Conservation (phyloP, 64 coral and sea anemone genomes). For the Exaiptasia diaphana region DNA sequence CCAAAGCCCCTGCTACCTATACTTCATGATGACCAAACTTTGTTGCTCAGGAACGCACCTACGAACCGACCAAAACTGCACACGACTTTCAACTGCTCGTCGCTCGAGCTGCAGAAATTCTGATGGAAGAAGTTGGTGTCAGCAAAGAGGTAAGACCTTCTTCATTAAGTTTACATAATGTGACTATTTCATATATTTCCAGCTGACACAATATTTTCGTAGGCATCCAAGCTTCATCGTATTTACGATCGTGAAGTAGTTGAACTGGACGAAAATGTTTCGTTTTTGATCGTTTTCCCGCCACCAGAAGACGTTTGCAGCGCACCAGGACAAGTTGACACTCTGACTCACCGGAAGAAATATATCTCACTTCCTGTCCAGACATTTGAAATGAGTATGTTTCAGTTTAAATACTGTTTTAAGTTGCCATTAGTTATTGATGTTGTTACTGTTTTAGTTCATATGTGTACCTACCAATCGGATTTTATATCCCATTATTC, state of each 20-base stretch:
- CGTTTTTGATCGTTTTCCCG: constrained; percentile 91
- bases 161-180: background rate
- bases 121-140: constrained; percentile 91
- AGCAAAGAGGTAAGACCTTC: constrained; percentile 72
- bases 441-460: constrained; percentile 51
- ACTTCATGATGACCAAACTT: too few relatives aligned
- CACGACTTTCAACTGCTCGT: constrained; percentile 79
- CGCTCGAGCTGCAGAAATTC: constrained; percentile 67
- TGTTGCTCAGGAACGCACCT: constrained; percentile 40
- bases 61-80: constrained; percentile 65
- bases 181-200: background rate
- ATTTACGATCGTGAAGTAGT: constrained; percentile 99
- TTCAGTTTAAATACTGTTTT: background rate
- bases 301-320: constrained; percentile 92
- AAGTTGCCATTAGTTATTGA: background rate
- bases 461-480: constrained; percentile 91
- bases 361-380: constrained; percentile 91
- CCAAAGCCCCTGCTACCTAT: background rate
- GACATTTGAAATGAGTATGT: constrained; percentile 99
- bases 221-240: constrained; percentile 79
- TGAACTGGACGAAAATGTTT: constrained; percentile 89
- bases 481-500: constrained; percentile 98
- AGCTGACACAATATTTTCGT: too few relatives aligned
- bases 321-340: constrained; percentile 81
- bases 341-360: constrained; percentile 46